Evolutionary conservation across 2,113 vertebrate genomes (phyloP).

Genomic region (Mellivora capensis): DNA sequence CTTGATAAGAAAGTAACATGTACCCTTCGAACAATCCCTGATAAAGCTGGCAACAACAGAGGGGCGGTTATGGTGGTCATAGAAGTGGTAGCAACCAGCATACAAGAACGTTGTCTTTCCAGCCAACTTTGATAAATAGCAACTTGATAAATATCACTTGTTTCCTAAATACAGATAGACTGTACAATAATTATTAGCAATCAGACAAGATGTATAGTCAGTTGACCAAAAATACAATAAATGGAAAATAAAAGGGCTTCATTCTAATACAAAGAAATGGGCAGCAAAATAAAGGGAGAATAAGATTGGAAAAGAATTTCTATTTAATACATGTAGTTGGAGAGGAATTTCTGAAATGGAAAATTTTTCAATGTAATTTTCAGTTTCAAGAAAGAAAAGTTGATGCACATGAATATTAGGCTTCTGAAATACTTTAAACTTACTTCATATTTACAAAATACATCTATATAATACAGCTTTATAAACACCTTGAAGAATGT

Average conservation of each 20-base stretch:
- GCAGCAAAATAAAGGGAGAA: neutral
- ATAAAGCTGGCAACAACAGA: no score
- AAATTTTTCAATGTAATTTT: neutral
- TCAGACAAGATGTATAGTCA: neutral
- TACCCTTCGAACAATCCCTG: neutral
- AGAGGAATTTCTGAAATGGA: neutral
- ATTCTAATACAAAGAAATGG: neutral
- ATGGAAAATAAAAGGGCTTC: neutral
- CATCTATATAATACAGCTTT: neutral
- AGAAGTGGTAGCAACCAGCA: neutral
- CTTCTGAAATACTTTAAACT: neutral
- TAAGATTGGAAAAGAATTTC: neutral
- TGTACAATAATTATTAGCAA: neutral
- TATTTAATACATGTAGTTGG: neutral
- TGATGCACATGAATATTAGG: neutral
- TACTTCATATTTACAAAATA: neutral
- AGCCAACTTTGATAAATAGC: neutral
- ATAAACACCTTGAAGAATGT: neutral
- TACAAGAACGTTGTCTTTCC: neutral
- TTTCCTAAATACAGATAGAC: neutral
- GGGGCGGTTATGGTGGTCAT: neutral
- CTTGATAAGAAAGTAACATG: neutral
- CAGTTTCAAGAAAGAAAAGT: neutral
- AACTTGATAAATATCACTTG: neutral
- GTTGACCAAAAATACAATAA: neutral